phyloP scores from a whole-genome alignment of 2,888 invertebrate genomes.

The Sceliomorpha sp. region DNA sequence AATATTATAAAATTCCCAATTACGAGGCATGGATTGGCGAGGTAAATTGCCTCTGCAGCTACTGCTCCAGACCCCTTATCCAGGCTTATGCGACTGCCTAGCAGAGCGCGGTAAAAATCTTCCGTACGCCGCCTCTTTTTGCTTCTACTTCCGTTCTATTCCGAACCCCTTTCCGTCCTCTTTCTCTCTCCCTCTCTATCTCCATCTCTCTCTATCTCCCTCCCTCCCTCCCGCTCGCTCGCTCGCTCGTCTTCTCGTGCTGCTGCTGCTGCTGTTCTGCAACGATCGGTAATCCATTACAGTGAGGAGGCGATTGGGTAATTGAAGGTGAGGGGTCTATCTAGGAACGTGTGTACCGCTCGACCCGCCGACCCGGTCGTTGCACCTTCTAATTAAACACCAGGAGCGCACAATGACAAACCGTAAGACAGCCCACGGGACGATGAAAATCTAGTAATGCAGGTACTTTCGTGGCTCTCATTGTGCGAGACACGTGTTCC shows the following conservation, averaged over 20 bases:
- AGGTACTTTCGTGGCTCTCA: constrained; percentile 63
- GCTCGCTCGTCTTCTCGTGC: too few relatives aligned
- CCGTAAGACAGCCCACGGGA: constrained; percentile 60
- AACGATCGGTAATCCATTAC: constrained; percentile 75
- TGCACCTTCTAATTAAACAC: constrained; percentile 76
- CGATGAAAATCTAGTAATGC: constrained; percentile 69
- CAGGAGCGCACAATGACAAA: constrained; percentile 75
- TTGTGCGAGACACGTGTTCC: constrained; percentile 64
- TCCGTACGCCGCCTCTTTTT: constrained; percentile 43
- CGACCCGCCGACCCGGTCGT: constrained; percentile 59
- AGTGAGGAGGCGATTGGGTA: constrained; percentile 75
- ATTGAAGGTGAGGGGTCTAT: constrained; percentile 75
- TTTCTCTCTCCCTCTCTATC: constrained; percentile 10
- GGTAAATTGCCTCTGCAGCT: constrained; percentile 76
- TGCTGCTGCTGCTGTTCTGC: constrained; percentile 42
- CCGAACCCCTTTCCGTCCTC: background rate
- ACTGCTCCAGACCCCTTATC: constrained; percentile 60
- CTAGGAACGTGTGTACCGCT: constrained; percentile 68
- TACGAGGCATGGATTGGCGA: constrained; percentile 76
- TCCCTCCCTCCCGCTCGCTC: constrained; percentile 1
- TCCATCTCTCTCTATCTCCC: constrained; percentile 1
- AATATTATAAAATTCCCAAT: constrained; percentile 80
- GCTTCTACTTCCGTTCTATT: constrained; percentile 33
- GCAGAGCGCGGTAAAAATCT: constrained; percentile 50
- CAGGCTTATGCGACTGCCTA: constrained; percentile 53